Conservation (phyloP, 2,888 invertebrate species). For the Globia sparganii region DNA sequence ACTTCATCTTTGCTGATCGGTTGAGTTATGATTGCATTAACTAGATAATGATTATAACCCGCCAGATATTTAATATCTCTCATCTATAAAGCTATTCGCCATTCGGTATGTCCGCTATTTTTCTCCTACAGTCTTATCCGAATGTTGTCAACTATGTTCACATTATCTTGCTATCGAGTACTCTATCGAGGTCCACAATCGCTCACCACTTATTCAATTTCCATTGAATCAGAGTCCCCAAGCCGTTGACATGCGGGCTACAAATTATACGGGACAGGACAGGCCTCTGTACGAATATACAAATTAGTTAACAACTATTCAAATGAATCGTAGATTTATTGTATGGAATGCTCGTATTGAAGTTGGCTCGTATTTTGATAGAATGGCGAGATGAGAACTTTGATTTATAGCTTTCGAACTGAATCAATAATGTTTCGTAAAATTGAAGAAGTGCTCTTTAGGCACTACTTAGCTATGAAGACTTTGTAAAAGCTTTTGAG, state of each 20-base stretch:
- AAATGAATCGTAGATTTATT: slow-evolving; percentile 75
- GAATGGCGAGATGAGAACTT: slow-evolving; percentile 22
- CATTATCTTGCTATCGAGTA: slow-evolving; percentile 63
- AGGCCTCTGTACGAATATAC: slow-evolving; percentile 73
- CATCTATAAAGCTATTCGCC: slow-evolving; percentile 41
- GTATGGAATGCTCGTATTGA: slow-evolving; percentile 47
- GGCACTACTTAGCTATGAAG: not conserved
- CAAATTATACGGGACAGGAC: slow-evolving; percentile 75
- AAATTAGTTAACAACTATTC: slow-evolving; percentile 76
- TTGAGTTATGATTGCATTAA: slow-evolving; percentile 30
- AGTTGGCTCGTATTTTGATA: slow-evolving; percentile 39
- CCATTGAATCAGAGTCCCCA: slow-evolving; percentile 64
- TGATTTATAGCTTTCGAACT: slow-evolving; percentile 15
- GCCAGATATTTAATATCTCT: slow-evolving; percentile 26
- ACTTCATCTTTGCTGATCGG: slow-evolving; percentile 10
- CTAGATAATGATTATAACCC: slow-evolving; percentile 23
- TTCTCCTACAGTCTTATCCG: slow-evolving; percentile 41
- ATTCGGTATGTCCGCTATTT: slow-evolving; percentile 49
- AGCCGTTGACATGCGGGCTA: slow-evolving; percentile 70
- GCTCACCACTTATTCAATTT: slow-evolving; percentile 69
- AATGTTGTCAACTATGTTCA: slow-evolving; percentile 58
- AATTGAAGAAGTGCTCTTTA: not conserved
- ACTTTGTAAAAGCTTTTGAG: not conserved
- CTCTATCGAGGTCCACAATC: slow-evolving; percentile 64
- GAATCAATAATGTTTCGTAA: slow-evolving; percentile 14